Evolutionary conservation across 2,888 invertebrate species (phyloP).

Genomic region (Agrotis segetum): DNA sequence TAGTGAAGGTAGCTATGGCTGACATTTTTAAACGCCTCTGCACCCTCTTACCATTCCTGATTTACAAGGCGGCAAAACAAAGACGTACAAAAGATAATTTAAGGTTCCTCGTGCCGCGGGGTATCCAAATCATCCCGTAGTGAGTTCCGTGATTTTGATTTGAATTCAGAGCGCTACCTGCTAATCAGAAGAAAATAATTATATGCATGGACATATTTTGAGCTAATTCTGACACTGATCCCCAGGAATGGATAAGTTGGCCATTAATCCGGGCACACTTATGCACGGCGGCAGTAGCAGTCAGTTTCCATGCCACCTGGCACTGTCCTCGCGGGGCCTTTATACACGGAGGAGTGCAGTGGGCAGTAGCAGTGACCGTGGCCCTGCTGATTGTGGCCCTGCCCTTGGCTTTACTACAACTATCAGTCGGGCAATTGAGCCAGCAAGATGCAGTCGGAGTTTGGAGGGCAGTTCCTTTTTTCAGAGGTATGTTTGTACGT

Average conservation of each 20-base stretch:
- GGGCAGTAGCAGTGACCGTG: conserved; percentile 87
- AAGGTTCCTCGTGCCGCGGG: too few relatives aligned
- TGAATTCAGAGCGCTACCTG: neutral
- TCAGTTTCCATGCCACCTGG: conserved; percentile 91
- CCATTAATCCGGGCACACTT: conserved; percentile 76
- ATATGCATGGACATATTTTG: too few relatives aligned
- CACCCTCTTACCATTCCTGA: neutral
- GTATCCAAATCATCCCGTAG: too few relatives aligned
- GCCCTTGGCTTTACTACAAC: conserved; percentile 91
- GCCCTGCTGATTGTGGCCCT: conserved; percentile 88
- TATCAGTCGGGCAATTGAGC: conserved; percentile 92
- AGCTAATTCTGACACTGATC: neutral
- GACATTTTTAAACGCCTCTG: neutral
- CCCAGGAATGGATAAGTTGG: conserved; percentile 77
- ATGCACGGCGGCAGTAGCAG: conserved; percentile 90
- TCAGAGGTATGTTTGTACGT: conserved; percentile 87
- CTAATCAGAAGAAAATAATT: neutral
- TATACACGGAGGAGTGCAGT: conserved; percentile 87
- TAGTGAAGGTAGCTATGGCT: too few relatives aligned
- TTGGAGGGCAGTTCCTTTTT: conserved; percentile 92
- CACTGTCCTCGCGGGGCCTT: conserved; percentile 91
- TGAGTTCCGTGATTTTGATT: too few relatives aligned
- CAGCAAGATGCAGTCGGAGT: conserved; percentile 92
- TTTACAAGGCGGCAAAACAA: too few relatives aligned
- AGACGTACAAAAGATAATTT: too few relatives aligned